Percentiles rank a stretch among this genome's conserved stretches.
Evolutionary conservation across 2,113 vertebrate genomes (phyloP).

Genomic region (Grammomys dolichurus): DNA sequence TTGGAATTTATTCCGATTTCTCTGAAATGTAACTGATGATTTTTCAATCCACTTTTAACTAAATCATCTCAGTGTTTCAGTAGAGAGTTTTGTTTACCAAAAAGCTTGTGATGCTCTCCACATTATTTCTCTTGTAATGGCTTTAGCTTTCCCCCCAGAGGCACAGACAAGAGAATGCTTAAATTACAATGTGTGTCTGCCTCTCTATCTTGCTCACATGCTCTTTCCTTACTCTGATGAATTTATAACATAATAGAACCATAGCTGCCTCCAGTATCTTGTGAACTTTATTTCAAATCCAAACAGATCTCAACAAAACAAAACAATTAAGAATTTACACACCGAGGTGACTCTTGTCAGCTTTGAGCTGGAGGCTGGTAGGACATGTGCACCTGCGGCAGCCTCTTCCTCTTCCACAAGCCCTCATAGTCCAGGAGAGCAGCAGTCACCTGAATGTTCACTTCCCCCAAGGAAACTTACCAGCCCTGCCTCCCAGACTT

Average conservation of each 20-base stretch:
- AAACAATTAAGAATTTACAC: not conserved
- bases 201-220: not conserved
- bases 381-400: not conserved
- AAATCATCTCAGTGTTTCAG: slow-evolving; percentile 69
- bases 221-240: not conserved
- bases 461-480: no score
- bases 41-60: slow-evolving; percentile 70
- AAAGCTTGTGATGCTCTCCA: slow-evolving; percentile 18
- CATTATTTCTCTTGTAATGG: slow-evolving; percentile 66
- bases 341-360: not conserved
- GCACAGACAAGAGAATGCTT: slow-evolving; percentile 37
- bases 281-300: slow-evolving; percentile 35
- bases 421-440: not conserved
- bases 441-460: no score
- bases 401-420: not conserved
- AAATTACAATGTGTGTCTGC: slow-evolving; percentile 39
- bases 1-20: slow-evolving; percentile 70
- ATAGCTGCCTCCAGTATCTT: not conserved
- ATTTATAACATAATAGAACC: not conserved
- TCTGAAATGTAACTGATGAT: slow-evolving; percentile 64
- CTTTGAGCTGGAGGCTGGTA: no score
- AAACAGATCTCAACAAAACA: not conserved
- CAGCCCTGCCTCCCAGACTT: not conserved
- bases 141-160: slow-evolving; percentile 62
- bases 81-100: slow-evolving; percentile 65